Base-by-base conservation (phyloP, 2,113 vertebrate species). In the Laterallus jamaicensis region DNA sequence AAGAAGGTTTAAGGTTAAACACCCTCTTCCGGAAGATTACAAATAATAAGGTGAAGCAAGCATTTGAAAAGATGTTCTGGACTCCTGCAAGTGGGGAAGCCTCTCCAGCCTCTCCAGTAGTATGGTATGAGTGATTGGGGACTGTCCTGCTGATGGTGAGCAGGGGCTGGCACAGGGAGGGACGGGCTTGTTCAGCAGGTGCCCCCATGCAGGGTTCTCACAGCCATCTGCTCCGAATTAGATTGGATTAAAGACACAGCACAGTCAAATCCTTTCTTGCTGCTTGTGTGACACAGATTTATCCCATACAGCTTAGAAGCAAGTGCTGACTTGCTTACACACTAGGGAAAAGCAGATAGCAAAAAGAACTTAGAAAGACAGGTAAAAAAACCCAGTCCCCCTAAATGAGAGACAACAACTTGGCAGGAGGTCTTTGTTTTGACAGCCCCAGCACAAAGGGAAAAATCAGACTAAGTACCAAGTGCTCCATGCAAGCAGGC, bases 171-270 rank as follows among this genome's bases (percentile, higher is more conserved):
- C 7, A 4, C 22, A 74, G 32, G 49, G 26, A 63, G 10, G 14
- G 44, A 22, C 0, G 0, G 42, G 49, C 20, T 39, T 2, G 3
- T 19, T 1, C 40, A 62, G 39, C 63, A 71, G 68, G 47, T 80
- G 49, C 24, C 54, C 69, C 63, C n/a, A n/a, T 12, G 40, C 13
- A 26, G 3, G 5, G 50, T 29, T 82, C 67, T 82, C 55, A 14
- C 50, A 96, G 50, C 59, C 90, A 89, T 93, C 94, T 96, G 94
- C 63, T 93, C 74, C 85, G 93, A 90, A 94, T 97, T 93, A 96
- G n/a, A 6, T 10, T 20, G 39, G 85, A 88, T 96, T 97, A 96
- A 76, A 93, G 66, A 44, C 42, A 77, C 16, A 69, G 49, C 31
- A 54, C 2, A 60, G 32, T 54, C 37, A 90, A 96, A 96, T 96